A percentile compares a stretch with the other conserved stretches of the same genome.
Evolutionary conservation across 2,797 vertebrate genomes (phyloP).

Genomic region (Acipenser oxyrinchus): DNA sequence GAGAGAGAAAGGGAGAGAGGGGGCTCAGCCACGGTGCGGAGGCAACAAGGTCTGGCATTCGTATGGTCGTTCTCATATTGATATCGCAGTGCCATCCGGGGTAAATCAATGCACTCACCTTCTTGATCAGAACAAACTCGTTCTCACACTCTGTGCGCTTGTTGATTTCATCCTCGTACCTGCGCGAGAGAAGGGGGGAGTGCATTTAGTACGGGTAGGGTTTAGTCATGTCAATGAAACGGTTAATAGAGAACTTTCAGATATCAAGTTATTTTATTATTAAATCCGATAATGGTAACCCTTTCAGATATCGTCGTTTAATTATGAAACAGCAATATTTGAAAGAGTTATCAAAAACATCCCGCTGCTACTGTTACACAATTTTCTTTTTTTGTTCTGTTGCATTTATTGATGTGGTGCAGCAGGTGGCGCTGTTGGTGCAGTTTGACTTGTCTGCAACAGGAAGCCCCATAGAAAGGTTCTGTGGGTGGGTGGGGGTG

Average conservation of each 20-base stretch:
- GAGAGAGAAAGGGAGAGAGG: constrained; percentile 6
- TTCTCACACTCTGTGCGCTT: constrained; percentile 88
- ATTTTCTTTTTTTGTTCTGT: constrained; percentile 7
- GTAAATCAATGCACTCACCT: constrained; percentile 56
- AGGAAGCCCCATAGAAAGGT: not conserved
- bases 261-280: not conserved
- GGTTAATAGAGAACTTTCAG: not conserved
- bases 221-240: not conserved
- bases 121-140: constrained; percentile 95
- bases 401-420: constrained; percentile 22
- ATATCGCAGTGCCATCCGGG: constrained; percentile 9
- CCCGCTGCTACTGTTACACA: too few species aligned
- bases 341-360: too few species aligned
- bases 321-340: too few species aligned
- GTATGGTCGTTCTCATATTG: not conserved
- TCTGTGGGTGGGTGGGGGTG: not conserved
- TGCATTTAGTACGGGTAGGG: not conserved
- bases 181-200: constrained; percentile 31
- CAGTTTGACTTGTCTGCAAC: not conserved
- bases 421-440: constrained; percentile 42
- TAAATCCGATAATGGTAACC: too few species aligned
- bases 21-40: not conserved
- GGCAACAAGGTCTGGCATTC: not conserved
- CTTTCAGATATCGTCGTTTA: too few species aligned
- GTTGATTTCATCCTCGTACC: constrained; percentile 97